These are phyloP conservation scores for Pholis gunnellus DNA, from an alignment of 2,113 vertebrate species.

Conservation along the genomic window DNA sequence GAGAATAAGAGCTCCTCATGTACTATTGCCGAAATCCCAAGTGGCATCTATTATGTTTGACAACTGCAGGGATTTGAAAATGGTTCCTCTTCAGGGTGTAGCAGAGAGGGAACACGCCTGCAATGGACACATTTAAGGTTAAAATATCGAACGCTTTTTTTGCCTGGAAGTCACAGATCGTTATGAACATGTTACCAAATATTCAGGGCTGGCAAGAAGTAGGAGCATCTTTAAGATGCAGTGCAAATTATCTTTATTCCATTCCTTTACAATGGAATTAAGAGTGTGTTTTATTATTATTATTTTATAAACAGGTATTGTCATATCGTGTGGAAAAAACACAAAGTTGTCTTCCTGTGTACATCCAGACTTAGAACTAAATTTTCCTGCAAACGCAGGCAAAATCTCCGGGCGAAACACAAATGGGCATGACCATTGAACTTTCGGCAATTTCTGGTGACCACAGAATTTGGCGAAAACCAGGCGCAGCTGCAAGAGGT, in stretches of 20 bases:
- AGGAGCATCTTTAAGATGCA: constrained; percentile 21
- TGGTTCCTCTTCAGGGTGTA: background rate
- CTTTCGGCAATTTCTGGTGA: background rate
- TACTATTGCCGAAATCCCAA: background rate
- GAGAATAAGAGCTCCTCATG: constrained; percentile 3
- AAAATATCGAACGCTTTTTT: background rate
- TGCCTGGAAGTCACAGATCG: background rate
- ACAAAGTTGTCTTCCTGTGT: background rate
- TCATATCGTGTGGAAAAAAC: background rate
- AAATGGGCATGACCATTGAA: background rate
- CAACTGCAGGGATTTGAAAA: background rate
- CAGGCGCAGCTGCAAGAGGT: background rate
- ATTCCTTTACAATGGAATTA: background rate
- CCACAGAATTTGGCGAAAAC: background rate
- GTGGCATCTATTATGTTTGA: background rate
- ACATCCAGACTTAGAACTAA: background rate
- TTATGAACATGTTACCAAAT: background rate
- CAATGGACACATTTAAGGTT: background rate
- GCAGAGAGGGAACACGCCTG: background rate
- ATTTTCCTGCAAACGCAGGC: background rate
- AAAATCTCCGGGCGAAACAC: background rate
- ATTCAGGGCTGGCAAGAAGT: background rate
- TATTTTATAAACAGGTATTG: background rate
- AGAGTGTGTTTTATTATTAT: background rate
- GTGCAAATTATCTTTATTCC: background rate